Evolutionary conservation across 2,797 vertebrate genomes (phyloP).

Genomic region (Champsocephalus gunnari): DNA sequence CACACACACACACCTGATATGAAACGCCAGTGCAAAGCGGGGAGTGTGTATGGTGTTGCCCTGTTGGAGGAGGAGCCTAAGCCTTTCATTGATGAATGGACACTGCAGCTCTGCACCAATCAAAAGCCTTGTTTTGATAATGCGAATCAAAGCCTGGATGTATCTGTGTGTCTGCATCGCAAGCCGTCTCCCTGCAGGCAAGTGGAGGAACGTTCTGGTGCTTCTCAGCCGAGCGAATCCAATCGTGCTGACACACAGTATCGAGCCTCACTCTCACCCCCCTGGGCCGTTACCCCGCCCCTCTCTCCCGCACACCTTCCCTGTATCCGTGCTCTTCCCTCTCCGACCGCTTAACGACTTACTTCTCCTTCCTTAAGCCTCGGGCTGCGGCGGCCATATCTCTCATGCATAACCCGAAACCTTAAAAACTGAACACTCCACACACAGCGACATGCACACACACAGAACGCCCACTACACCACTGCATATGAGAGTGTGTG

Average conservation of each 20-base stretch:
- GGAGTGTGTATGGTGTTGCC: too few relatives aligned
- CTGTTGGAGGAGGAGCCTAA: too few relatives aligned
- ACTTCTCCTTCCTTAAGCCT: constrained; percentile 63
- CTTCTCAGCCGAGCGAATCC: constrained; percentile 69
- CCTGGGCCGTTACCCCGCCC: constrained; percentile 63
- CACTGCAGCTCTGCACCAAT: too few relatives aligned
- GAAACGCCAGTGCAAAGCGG: too few relatives aligned
- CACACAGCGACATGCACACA: constrained; percentile 33
- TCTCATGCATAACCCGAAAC: constrained; percentile 7
- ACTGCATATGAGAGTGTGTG: too few relatives aligned
- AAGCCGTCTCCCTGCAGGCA: constrained; percentile 54
- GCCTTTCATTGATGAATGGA: too few relatives aligned
- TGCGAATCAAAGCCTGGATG: neutral
- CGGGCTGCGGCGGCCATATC: constrained; percentile 47
- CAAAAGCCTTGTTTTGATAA: constrained; percentile 3
- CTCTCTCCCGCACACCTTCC: constrained; percentile 55
- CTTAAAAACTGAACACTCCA: constrained; percentile 4
- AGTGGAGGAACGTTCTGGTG: constrained; percentile 31
- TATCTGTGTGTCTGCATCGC: constrained; percentile 52
- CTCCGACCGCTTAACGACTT: constrained; percentile 60
- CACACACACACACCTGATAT: too few relatives aligned
- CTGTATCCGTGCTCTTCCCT: constrained; percentile 59
- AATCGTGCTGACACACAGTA: constrained; percentile 70
- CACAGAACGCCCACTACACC: neutral
- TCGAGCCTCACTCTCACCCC: constrained; percentile 50